Percentiles rank a stretch among this genome's conserved stretches.
Evolutionary conservation across 2,797 vertebrate genomes (phyloP).

Genomic region (Labeo calbasu): DNA sequence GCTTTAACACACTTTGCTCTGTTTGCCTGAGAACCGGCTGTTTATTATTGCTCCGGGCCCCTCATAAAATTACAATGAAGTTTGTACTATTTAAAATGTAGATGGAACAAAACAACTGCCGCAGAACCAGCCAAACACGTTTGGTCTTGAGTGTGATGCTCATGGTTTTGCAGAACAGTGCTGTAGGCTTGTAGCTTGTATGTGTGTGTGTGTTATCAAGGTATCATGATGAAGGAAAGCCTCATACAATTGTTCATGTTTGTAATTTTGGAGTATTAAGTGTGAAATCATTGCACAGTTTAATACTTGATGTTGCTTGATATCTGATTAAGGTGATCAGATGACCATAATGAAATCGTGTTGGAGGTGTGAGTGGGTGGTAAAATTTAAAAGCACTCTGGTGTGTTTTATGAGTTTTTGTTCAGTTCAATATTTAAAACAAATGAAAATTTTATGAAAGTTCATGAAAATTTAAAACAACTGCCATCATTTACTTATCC

Average conservation of each 20-base stretch:
- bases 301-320: neutral
- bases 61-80: conserved; percentile 24
- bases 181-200: neutral
- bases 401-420: neutral
- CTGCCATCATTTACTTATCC: neutral
- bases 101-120: conserved; percentile 14
- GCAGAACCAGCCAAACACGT: neutral
- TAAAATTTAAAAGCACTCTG: neutral
- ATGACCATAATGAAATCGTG: neutral
- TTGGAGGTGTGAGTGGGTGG: neutral
- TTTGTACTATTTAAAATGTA: conserved; percentile 22
- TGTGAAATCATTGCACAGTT: neutral
- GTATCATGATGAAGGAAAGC: neutral
- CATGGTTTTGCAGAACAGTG: conserved; percentile 5
- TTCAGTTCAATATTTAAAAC: neutral
- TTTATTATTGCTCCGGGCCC: conserved; percentile 33
- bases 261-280: no score
- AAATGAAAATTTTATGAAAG: no score
- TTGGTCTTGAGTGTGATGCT: neutral
- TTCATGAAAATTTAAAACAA: no score
- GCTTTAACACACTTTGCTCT: conserved; percentile 32
- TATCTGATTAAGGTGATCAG: neutral
- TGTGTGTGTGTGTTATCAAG: neutral
- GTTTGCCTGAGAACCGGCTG: conserved; percentile 3
- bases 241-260: neutral